Evolutionary conservation across 2,888 invertebrate species (phyloP), one percentile per base, ranked within the genome.

Genomic region (Drosophila paramelanica): DNA sequence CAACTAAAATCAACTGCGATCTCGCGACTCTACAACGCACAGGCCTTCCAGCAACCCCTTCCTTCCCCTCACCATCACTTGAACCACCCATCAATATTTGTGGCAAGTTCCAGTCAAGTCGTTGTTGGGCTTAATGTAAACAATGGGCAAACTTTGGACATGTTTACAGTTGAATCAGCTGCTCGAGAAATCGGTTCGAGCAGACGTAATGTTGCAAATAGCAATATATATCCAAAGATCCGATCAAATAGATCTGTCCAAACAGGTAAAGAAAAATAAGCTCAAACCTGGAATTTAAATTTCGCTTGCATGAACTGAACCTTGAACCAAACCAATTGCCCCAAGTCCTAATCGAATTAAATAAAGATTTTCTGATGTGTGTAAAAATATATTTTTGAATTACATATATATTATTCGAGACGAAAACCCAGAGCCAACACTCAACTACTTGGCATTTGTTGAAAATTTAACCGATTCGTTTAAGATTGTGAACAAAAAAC

Each of bases 121-220:
- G 31, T 20, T 42, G 31, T 20, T 42, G 13, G 13, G 39, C 33
- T 20, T 10, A 17, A 39, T 31, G 5, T 69, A 68, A 68, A 69
- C 68, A 68, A 55, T 36, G n/a, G 36, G 20, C 43, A 38, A 38
- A 55, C 23, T 39, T 27, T 36, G 68, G 47, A 60, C 43, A 8
- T 59, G 43, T 60, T 41, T 41, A 52, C 51, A 39, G 38, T 39
- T 14, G 14, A 25, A 39, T 4, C 25, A 41, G 38, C 25, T 41
- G 17, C 11, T 17, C 5, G 13, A 31, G 25, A 6, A 10, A 38
- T 14, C 51, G 49, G 13, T 11, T 17, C 31, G 11, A 46, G n/a
- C n/a, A 14, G 14, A 43, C 5, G 11, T 7, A 25, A 45, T 27
- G 31, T 11, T 3, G 14, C 36, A 36, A 13, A 14, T 17, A 23